Evolutionary conservation across 2,797 vertebrate species (phyloP).

Genomic region (Amphiprion clarkii): DNA sequence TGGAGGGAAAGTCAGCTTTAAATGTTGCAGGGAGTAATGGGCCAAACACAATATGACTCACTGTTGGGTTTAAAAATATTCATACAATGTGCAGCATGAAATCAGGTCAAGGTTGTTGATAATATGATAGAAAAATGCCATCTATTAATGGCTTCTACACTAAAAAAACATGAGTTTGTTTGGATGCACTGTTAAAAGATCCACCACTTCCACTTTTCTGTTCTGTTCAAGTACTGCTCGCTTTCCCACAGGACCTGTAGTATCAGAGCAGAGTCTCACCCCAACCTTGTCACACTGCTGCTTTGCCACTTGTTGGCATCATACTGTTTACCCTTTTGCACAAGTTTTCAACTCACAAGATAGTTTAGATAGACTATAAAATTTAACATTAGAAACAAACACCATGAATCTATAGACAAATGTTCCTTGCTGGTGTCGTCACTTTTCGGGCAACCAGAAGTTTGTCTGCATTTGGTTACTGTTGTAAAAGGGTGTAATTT

Average conservation of each 20-base stretch:
- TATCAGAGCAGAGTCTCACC: too few relatives aligned
- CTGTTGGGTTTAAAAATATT: neutral
- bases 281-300: too few relatives aligned
- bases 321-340: too few relatives aligned
- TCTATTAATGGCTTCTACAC: neutral
- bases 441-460: too few relatives aligned
- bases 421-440: too few relatives aligned
- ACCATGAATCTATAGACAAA: too few relatives aligned
- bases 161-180: neutral
- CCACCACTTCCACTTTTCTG: neutral
- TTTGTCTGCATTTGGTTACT: too few relatives aligned
- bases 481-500: too few relatives aligned
- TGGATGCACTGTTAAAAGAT: neutral
- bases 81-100: neutral
- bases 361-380: too few relatives aligned
- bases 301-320: too few relatives aligned
- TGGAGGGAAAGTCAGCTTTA: constrained; percentile 10
- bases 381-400: too few relatives aligned
- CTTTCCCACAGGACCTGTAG: neutral
- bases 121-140: neutral
- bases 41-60: neutral
- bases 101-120: neutral
- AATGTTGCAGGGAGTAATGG: constrained; percentile 4
- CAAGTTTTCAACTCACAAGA: too few relatives aligned
- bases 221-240: constrained; percentile 3